Evolutionary conservation across 2,113 vertebrate species (phyloP).

Genomic region (Eclectus roratus): DNA sequence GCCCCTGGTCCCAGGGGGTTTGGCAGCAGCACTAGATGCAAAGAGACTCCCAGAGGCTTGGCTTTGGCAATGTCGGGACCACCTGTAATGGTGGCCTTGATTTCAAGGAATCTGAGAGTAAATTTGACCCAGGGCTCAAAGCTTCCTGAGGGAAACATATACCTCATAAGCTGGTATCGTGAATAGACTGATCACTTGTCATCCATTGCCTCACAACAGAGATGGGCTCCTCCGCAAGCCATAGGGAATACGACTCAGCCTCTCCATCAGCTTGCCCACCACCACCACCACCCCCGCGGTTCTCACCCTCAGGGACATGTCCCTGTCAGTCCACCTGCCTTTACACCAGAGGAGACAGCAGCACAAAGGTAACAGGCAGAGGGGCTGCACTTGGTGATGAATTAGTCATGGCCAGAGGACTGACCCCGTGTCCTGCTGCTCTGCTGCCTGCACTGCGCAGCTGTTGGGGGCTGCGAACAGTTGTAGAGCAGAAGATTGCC

Average conservation of each 20-base stretch:
- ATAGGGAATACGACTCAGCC: neutral
- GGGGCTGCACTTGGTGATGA: neutral
- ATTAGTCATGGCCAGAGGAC: neutral
- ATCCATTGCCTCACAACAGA: neutral
- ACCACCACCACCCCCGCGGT: neutral
- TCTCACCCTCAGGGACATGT: accelerated
- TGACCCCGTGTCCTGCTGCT: neutral
- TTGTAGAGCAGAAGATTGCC: slow-evolving; percentile 52
- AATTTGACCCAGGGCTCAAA: neutral
- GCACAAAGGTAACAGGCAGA: neutral
- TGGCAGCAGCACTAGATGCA: neutral
- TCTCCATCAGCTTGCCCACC: neutral
- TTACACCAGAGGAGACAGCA: neutral
- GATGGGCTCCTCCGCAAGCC: neutral
- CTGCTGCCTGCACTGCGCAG: neutral
- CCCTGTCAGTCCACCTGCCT: slow-evolving; percentile 28
- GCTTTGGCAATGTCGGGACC: accelerated
- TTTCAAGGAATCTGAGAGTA: neutral
- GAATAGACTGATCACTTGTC: neutral
- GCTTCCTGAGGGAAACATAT: neutral
- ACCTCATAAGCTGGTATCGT: accelerated
- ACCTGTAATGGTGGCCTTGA: neutral
- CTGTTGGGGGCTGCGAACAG: slow-evolving; percentile 13
- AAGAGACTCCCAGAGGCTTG: neutral
- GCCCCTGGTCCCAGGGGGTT: neutral